These are phyloP conservation scores for Exocentrus adspersus DNA, from an alignment of 2,888 invertebrate species.

Conservation along the genomic window DNA sequence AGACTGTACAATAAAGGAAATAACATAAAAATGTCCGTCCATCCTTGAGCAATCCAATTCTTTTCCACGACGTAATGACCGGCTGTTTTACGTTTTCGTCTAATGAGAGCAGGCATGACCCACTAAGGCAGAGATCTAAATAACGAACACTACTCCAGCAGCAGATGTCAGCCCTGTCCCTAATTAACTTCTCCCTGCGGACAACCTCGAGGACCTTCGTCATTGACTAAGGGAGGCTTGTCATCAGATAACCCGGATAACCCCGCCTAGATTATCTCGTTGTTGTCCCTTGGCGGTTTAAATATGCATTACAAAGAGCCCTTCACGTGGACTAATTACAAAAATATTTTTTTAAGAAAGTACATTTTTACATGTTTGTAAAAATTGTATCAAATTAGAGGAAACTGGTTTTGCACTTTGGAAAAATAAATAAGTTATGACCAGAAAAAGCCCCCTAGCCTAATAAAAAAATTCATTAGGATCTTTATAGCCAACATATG, in stretches of 20 bases:
- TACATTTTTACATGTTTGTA: too few species aligned
- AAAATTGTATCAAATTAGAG: too few species aligned
- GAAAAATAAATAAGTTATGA: too few species aligned
- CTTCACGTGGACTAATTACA: background rate
- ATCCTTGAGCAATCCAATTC: background rate
- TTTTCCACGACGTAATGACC: background rate
- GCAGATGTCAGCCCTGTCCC: constrained; percentile 1
- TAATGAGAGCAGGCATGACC: background rate
- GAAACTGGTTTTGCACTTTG: too few species aligned
- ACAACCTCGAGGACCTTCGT: constrained; percentile 3
- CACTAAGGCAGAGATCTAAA: constrained; percentile 1
- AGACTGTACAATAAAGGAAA: too few species aligned
- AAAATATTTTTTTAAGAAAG: background rate
- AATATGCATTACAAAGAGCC: background rate
- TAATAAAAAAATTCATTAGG: too few species aligned
- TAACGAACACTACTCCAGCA: constrained; percentile 3
- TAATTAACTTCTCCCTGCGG: constrained; percentile 3
- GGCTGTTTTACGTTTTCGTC: background rate
- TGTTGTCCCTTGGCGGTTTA: background rate
- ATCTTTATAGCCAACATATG: too few species aligned
- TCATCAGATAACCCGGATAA: background rate
- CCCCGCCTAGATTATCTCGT: background rate
- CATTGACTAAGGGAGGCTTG: background rate
- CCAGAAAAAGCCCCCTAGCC: too few species aligned
- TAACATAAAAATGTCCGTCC: too few species aligned